Evolutionary conservation across 2,888 invertebrate species (phyloP).

Genomic region (Timema podura): DNA sequence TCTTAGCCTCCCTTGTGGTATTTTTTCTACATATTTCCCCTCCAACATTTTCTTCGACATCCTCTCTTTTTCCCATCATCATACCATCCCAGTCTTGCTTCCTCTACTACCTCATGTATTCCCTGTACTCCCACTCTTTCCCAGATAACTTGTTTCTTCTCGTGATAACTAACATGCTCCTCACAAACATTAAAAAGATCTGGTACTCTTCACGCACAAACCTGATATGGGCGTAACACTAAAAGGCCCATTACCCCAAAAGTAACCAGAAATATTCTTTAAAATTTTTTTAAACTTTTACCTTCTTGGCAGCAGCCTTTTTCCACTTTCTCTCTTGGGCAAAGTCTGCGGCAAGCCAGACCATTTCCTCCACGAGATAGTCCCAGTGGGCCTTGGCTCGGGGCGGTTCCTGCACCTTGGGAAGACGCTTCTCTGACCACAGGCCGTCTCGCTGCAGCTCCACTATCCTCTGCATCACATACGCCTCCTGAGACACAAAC

Average conservation of each 20-base stretch:
- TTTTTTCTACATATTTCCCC: no score
- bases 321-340: constrained; percentile 98
- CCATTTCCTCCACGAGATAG: constrained; percentile 96
- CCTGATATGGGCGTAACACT: no score
- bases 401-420: constrained; percentile 86
- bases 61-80: no score
- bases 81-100: no score
- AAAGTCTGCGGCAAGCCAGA: constrained; percentile 97
- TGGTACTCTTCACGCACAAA: no score
- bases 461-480: constrained; percentile 86
- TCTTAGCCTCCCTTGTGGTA: no score
- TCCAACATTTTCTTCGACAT: no score
- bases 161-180: no score
- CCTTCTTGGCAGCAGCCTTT: constrained; percentile 88
- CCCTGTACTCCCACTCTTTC: no score
- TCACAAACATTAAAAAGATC: background rate
- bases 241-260: background rate
- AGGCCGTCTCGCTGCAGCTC: constrained; percentile 91
- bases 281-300: constrained; percentile 35
- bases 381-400: constrained; percentile 97
- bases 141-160: no score
- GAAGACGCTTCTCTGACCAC: constrained; percentile 89
- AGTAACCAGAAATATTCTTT: background rate
- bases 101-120: no score
- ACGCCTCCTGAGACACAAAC: constrained; percentile 66